phyloP scores from a whole-genome alignment of 2,888 invertebrate genomes.

The Scelioninae gen. 1 region DNA sequence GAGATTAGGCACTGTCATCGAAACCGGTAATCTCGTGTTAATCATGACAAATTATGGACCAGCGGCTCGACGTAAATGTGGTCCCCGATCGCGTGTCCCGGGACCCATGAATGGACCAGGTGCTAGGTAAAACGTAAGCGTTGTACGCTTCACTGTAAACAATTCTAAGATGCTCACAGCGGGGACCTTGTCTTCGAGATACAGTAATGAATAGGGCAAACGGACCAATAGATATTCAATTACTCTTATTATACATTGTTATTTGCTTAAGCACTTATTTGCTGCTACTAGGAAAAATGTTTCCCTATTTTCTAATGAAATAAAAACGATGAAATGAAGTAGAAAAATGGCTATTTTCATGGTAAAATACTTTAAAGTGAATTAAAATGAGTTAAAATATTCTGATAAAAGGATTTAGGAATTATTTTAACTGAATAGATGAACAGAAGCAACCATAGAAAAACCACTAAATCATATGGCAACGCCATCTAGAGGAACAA shows the following conservation, averaged over 20 bases:
- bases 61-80: constrained; percentile 67
- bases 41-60: constrained; percentile 82
- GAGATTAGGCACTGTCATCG: constrained; percentile 78
- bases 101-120: constrained; percentile 76
- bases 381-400: no score
- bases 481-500: no score
- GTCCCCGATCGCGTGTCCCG: constrained; percentile 55
- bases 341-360: no score
- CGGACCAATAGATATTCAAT: constrained; percentile 33
- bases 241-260: constrained; percentile 22
- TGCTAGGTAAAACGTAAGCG: constrained; percentile 81
- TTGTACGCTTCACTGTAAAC: constrained; percentile 77
- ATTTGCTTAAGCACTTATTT: constrained; percentile 20
- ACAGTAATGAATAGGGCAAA: constrained; percentile 44
- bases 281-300: constrained; percentile 1
- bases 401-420: no score
- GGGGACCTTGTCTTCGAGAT: constrained; percentile 63
- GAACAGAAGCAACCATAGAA: no score
- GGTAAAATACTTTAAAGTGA: no score
- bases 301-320: no score
- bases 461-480: no score
- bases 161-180: constrained; percentile 79
- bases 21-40: constrained; percentile 81
- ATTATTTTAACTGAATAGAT: no score
- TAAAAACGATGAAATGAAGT: no score